Conservation (phyloP, 1,140 invertebrate genomes). For the Eufriesea mexicana region DNA sequence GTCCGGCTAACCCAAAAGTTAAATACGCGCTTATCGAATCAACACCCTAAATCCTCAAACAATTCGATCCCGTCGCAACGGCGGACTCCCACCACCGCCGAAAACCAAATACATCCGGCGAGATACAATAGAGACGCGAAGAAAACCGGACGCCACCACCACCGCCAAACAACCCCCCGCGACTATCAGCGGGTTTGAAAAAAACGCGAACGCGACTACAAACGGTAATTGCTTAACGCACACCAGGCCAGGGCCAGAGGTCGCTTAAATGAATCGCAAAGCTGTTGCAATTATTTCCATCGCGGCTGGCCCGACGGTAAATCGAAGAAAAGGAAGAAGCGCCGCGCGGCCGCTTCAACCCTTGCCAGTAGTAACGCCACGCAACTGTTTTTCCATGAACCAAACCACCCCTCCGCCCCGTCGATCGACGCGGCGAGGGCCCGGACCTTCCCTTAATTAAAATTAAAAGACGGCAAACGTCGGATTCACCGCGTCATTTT, state of each 20-base stretch:
- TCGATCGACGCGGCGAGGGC: conserved; percentile 20
- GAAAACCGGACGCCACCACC: no score
- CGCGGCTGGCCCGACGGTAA: not conserved
- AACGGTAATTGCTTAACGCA: not conserved
- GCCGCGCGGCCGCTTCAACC: conserved; percentile 37
- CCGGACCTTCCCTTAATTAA: conserved; percentile 79
- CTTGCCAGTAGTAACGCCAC: conserved; percentile 60
- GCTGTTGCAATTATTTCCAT: conserved; percentile 12
- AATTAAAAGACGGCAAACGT: conserved; percentile 80
- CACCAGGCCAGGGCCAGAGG: no score
- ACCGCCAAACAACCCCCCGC: no score
- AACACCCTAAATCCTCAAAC: no score
- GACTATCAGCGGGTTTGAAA: not conserved
- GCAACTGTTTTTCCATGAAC: conserved; percentile 71
- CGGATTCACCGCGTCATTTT: conserved; percentile 71
- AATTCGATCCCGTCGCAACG: no score
- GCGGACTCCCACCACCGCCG: not conserved
- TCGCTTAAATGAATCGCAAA: not conserved
- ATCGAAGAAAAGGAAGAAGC: conserved; percentile 39
- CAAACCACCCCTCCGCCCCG: not conserved
- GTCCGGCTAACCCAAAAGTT: conserved; percentile 3
- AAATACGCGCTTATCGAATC: no score
- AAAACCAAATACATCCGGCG: not conserved
- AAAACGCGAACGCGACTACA: not conserved
- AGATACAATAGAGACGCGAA: no score